phyloP scores from a whole-genome alignment of 92 coral and sea anemone species.

The Micromussa lordhowensis region DNA sequence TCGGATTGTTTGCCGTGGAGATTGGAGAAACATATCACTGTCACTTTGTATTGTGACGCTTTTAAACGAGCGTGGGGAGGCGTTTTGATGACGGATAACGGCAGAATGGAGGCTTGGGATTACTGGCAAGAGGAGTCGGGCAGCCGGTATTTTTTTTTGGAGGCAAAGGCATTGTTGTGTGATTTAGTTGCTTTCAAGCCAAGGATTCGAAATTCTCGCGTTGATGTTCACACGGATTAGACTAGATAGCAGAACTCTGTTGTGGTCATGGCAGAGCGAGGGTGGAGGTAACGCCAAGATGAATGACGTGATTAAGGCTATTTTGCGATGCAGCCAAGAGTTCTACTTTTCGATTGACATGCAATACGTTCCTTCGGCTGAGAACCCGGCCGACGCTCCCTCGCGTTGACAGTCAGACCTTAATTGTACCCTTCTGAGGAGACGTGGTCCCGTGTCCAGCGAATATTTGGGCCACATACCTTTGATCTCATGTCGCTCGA shows the following conservation, averaged over 20 bases:
- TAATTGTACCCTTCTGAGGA: conserved; percentile 5
- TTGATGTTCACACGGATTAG: conserved; percentile 21
- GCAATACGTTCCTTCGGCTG: neutral
- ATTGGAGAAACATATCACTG: conserved; percentile 40
- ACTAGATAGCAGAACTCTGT: neutral
- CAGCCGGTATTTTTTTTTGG: neutral
- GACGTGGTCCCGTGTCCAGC: conserved; percentile 46
- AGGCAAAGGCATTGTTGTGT: neutral
- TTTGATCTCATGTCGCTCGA: conserved; percentile 67
- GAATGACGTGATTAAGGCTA: too few species aligned
- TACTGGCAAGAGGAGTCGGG: conserved; percentile 27
- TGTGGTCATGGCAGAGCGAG: too few species aligned
- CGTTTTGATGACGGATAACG: conserved; percentile 27
- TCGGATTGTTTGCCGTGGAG: conserved; percentile 48
- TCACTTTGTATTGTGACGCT: conserved; percentile 47
- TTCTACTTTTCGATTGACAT: conserved; percentile 4
- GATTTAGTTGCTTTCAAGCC: too few species aligned
- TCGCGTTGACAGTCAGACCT: neutral
- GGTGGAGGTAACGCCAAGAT: too few species aligned
- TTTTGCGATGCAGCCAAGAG: neutral
- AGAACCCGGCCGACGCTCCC: conserved; percentile 7
- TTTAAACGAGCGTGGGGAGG: conserved; percentile 55
- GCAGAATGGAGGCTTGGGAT: conserved; percentile 24
- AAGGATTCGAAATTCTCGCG: neutral
- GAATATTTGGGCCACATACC: conserved; percentile 50